These are phyloP conservation scores for Schizopygopsis pylzovi DNA, from an alignment of 2,797 vertebrate species.

Conservation along the genomic window DNA sequence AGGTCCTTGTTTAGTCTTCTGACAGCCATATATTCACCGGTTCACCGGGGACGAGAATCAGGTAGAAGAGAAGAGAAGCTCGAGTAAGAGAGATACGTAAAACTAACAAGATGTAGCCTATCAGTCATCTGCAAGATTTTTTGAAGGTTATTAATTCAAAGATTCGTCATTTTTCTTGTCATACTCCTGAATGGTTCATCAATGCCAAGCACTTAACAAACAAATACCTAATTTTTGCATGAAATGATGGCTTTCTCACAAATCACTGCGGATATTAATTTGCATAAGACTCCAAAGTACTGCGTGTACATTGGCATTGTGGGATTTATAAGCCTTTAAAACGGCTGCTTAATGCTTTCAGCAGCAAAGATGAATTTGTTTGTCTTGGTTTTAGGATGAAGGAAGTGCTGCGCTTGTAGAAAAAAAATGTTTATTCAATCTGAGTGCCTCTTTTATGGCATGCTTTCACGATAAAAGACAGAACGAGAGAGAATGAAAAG, in stretches of 20 bases:
- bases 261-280: slow-evolving; percentile 24
- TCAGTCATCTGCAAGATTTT: slow-evolving; percentile 36
- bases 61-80: background rate
- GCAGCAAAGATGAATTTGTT: slow-evolving; percentile 32
- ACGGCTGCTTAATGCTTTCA: slow-evolving; percentile 23
- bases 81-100: background rate
- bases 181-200: slow-evolving; percentile 42
- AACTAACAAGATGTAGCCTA: slow-evolving; percentile 38
- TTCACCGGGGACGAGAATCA: background rate
- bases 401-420: slow-evolving; percentile 46
- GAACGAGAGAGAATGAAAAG: background rate
- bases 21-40: background rate
- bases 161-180: slow-evolving; percentile 37
- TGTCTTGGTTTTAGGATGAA: slow-evolving; percentile 40
- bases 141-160: slow-evolving; percentile 24
- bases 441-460: slow-evolving; percentile 37
- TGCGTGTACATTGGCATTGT: slow-evolving; percentile 27
- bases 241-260: slow-evolving; percentile 18
- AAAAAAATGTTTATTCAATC: slow-evolving; percentile 38
- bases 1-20: background rate
- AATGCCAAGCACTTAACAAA: slow-evolving; percentile 35
- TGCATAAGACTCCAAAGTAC: slow-evolving; percentile 35
- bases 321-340: slow-evolving; percentile 47
- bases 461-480: slow-evolving; percentile 30
- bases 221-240: slow-evolving; percentile 24